phyloP scores from a whole-genome alignment of 2,113 vertebrate genomes.

The Periophthalmus modestus region DNA sequence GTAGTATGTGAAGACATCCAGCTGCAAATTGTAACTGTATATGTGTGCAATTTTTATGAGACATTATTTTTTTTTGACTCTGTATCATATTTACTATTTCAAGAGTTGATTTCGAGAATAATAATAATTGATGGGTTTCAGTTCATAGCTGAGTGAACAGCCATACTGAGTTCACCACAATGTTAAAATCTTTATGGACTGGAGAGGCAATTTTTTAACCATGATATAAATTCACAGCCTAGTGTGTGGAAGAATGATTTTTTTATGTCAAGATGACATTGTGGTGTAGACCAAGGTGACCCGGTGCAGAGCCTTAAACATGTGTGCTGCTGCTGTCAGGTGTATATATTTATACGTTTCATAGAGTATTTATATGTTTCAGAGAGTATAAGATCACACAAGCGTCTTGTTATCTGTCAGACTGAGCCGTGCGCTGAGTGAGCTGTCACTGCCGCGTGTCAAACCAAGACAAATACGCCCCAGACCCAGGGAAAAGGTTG shows the following conservation, averaged over 20 bases:
- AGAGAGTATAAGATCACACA: conserved; percentile 1
- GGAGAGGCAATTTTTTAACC: not conserved
- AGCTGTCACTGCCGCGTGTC: conserved; percentile 12
- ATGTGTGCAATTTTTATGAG: not conserved
- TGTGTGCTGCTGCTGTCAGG: conserved; percentile 6
- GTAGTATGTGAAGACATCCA: not conserved
- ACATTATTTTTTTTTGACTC: no score
- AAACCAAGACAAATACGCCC: not conserved
- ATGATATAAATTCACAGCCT: not conserved
- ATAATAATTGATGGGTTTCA: not conserved
- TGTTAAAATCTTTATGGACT: not conserved
- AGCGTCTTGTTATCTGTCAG: not conserved
- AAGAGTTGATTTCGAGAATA: not conserved
- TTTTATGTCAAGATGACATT: conserved; percentile 13
- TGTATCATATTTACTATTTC: not conserved
- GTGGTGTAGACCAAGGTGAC: conserved; percentile 9
- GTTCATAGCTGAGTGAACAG: not conserved
- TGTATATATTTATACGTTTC: conserved; percentile 4
- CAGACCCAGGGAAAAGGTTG: not conserved
- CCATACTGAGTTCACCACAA: not conserved
- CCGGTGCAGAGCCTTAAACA: not conserved
- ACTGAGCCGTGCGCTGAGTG: not conserved
- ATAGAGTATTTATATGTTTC: not conserved
- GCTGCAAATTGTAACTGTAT: not conserved
- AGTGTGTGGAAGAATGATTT: not conserved